Evolutionary conservation across 1,140 invertebrate species (phyloP).

Genomic region (Atta colombica): DNA sequence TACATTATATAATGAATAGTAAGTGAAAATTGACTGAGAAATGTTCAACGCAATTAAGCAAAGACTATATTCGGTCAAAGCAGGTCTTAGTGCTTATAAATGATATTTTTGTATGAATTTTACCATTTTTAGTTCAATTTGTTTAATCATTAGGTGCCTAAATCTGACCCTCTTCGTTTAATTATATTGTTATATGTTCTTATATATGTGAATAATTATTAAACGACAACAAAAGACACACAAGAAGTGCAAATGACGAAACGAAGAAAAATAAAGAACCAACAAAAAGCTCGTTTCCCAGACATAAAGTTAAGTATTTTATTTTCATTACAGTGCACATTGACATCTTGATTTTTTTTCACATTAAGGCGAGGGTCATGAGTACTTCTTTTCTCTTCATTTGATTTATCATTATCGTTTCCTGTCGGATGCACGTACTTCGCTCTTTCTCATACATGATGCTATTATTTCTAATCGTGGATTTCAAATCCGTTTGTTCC

Average conservation of each 20-base stretch:
- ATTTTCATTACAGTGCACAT: constrained; percentile 73
- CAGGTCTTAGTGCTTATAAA: no score
- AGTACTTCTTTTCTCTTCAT: constrained; percentile 36
- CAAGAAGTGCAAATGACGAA: not conserved
- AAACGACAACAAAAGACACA: not conserved
- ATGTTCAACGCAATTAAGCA: no score
- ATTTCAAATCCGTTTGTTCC: constrained; percentile 18
- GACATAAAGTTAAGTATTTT: constrained; percentile 65
- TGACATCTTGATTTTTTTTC: constrained; percentile 67
- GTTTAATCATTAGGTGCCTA: no score
- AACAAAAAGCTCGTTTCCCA: constrained; percentile 61
- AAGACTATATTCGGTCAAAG: no score
- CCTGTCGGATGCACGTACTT: constrained; percentile 40
- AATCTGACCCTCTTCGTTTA: no score
- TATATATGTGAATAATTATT: not conserved
- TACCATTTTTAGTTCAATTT: no score
- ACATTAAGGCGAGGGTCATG: constrained; percentile 68
- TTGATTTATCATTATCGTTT: constrained; percentile 33
- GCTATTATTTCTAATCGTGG: not conserved
- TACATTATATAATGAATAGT: not conserved
- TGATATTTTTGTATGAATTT: no score
- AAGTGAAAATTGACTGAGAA: no score
- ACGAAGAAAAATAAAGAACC: constrained; percentile 44
- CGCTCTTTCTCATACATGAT: constrained; percentile 37
- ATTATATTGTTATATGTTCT: not conserved